Base-by-base conservation (phyloP, 2,888 invertebrate genomes). In the Eumerus sabulonum region DNA sequence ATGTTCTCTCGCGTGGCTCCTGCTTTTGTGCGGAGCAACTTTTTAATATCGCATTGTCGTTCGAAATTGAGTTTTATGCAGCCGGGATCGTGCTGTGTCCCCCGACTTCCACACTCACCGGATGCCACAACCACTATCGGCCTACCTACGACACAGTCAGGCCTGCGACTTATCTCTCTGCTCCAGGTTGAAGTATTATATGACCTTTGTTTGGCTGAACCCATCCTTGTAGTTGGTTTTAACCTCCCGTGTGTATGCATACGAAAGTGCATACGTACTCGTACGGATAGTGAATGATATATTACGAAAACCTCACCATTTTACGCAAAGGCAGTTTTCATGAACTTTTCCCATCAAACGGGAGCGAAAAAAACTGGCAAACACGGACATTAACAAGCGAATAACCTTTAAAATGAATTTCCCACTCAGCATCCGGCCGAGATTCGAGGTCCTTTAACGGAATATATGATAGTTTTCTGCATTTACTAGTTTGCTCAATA, bases 1-100 rank as follows among this genome's bases (percentile, higher is more conserved):
- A 9, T 13, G 45, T 45, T 35, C 14, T 17, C 17, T 59, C 18
- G 13, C 51, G 12, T 11, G 12, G n/a, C 40, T 16, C 19, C 11
- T 16, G n/a, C 35, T 56, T 68, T 57, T 53, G 59, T 54, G 35
- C 56, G 51, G 48, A 54, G 36, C 53, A 62, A 64, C 40, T 70
- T 77, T 79, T 79, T 79, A 79, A 79, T 79, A 79, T 74, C 64
- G 73, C 79, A 74, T 68, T 79, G 79, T 73, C 68, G 64, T 79
- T 74, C n/a, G 64, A 79, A 74, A 79, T 79, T 74, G 74, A 79
- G 53, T 74, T 74, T 70, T 11, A 11, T 59, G 47, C 70, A 72
- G 45, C 51, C 35, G 56, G 63, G 68, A 63, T 56, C 54, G 50
- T 48, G 53, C 40, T 1, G 40, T n/a, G 11, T n/a, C n/a, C n/a